phyloP scores from a whole-genome alignment of 2,797 vertebrate genomes.

The Enoplosus armatus region DNA sequence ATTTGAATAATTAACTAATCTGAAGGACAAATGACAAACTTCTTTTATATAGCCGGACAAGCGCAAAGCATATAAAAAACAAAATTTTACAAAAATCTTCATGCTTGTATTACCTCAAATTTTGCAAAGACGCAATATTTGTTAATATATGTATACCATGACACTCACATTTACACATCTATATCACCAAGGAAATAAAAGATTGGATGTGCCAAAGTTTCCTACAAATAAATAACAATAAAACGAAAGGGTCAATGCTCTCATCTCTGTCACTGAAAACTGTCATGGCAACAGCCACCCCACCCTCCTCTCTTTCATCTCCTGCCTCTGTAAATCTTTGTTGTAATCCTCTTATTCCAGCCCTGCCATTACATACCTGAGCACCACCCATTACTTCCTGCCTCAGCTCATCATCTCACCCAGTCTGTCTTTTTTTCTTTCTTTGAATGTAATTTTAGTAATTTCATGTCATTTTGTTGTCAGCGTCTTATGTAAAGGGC shows the following conservation, averaged over 20 bases:
- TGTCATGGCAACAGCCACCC: constrained; percentile 4
- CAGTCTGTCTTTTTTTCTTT: neutral
- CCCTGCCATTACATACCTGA: constrained; percentile 29
- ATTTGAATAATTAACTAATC: neutral
- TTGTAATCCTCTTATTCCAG: constrained; percentile 17
- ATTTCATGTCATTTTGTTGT: neutral
- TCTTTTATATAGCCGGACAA: neutral
- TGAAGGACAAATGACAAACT: neutral
- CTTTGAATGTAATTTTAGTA: neutral
- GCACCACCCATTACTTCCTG: constrained; percentile 1
- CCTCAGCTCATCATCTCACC: constrained; percentile 2
- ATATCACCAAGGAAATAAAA: neutral
- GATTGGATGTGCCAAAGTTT: neutral
- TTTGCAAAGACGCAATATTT: neutral
- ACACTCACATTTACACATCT: too few species aligned
- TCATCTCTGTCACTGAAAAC: constrained; percentile 1
- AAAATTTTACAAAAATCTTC: neutral
- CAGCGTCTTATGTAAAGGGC: neutral
- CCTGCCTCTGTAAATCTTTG: constrained; percentile 16
- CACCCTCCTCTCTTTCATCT: neutral
- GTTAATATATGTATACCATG: too few species aligned
- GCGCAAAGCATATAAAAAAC: neutral
- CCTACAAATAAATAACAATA: neutral
- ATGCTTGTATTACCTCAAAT: neutral
- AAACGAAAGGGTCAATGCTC: neutral